phyloP scores from a whole-genome alignment of 2,888 invertebrate genomes.

The Eubasilissa splendida region DNA sequence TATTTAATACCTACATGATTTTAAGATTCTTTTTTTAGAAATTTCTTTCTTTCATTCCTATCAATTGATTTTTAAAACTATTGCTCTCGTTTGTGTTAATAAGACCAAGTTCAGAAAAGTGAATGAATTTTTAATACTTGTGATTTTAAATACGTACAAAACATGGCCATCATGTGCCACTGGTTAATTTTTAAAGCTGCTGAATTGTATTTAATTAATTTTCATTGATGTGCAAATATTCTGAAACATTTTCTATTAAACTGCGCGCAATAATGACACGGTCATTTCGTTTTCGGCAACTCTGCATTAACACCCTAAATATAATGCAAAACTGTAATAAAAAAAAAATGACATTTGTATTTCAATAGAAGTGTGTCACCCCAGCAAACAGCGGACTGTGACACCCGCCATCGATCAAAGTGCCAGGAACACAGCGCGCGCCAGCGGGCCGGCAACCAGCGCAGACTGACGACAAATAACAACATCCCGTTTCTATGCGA shows the following conservation, averaged over 20 bases:
- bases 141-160: too few species aligned
- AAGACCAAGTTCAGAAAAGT: too few species aligned
- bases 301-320: conserved; percentile 19
- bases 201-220: too few species aligned
- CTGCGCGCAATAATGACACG: not conserved
- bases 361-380: not conserved
- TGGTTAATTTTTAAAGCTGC: too few species aligned
- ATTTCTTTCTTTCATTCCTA: too few species aligned
- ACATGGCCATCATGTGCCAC: too few species aligned
- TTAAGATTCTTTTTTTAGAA: too few species aligned
- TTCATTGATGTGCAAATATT: too few species aligned
- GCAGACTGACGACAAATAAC: conserved; percentile 20
- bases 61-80: too few species aligned
- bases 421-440: not conserved
- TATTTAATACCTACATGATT: too few species aligned
- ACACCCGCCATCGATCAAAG: not conserved
- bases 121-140: too few species aligned
- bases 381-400: not conserved
- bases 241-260: not conserved
- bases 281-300: conserved; percentile 13
- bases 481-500: not conserved
- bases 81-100: too few species aligned
- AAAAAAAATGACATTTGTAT: conserved; percentile 9
- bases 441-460: not conserved
- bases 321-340: not conserved